phyloP scores from a whole-genome alignment of 2,113 vertebrate genomes.

The Bubo blakistoni region DNA sequence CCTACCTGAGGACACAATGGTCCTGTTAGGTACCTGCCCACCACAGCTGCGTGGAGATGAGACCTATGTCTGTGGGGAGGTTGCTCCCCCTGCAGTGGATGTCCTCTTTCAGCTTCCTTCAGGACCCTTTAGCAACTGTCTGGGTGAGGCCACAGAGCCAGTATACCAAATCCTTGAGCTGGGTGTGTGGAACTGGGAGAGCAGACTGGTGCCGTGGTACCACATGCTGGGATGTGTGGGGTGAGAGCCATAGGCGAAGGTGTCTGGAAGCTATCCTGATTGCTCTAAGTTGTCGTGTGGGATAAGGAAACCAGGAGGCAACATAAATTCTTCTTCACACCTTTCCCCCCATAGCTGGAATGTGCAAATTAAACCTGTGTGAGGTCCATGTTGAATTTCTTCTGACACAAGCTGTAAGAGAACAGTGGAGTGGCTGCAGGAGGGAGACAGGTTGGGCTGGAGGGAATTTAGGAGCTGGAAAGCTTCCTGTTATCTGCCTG shows the following conservation, averaged over 20 bases:
- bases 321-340: neutral
- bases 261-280: neutral
- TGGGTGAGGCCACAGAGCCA: neutral
- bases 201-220: neutral
- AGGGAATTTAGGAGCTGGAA: neutral
- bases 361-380: neutral
- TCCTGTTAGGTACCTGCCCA: neutral
- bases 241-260: neutral
- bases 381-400: neutral
- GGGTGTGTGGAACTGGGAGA: neutral
- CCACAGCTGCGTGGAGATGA: neutral
- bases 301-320: neutral
- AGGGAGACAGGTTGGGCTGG: neutral
- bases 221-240: neutral
- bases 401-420: neutral
- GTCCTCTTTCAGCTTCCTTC: neutral
- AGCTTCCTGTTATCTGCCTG: neutral
- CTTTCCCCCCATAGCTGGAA: neutral
- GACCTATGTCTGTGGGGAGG: neutral
- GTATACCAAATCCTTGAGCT: neutral
- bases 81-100: neutral
- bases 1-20: rapidly evolving
- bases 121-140: neutral
- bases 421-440: neutral
- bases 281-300: neutral